Evolutionary conservation across 2,888 invertebrate species (phyloP).

Genomic region (Coenonympha glycerion): DNA sequence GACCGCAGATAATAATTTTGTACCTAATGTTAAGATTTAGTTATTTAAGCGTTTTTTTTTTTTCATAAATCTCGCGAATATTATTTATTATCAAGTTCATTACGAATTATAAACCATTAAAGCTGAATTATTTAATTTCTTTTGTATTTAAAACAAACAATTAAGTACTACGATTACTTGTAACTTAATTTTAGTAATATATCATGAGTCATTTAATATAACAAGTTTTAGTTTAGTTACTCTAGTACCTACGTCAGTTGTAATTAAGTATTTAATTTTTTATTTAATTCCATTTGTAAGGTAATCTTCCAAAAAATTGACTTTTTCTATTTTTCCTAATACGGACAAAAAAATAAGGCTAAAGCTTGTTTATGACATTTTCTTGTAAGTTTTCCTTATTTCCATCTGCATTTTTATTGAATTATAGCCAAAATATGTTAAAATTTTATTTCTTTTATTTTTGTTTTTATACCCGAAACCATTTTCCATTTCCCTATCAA

Average conservation of each 20-base stretch:
- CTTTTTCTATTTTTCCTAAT: constrained; percentile 56
- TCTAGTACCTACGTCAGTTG: constrained; percentile 70
- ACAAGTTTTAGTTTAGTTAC: constrained; percentile 66
- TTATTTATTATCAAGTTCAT: constrained; percentile 77
- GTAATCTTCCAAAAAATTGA: constrained; percentile 69
- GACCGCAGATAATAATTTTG: constrained; percentile 72
- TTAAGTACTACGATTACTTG: constrained; percentile 61
- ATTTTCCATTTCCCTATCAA: neutral
- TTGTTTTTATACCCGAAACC: constrained; percentile 29
- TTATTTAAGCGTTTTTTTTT: constrained; percentile 58
- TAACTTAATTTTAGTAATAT: constrained; percentile 70
- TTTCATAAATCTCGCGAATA: constrained; percentile 71
- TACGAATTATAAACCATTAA: constrained; percentile 71
- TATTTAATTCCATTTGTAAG: constrained; percentile 72
- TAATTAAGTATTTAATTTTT: constrained; percentile 76
- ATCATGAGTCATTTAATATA: constrained; percentile 75
- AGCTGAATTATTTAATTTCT: constrained; percentile 74
- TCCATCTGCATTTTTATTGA: constrained; percentile 76
- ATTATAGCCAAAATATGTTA: constrained; percentile 76
- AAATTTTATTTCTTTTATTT: constrained; percentile 53
- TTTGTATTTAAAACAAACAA: constrained; percentile 72
- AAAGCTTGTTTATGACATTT: constrained; percentile 73
- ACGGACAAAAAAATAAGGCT: constrained; percentile 68
- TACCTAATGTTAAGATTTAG: constrained; percentile 72
- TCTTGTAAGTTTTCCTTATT: constrained; percentile 73